These are phyloP conservation scores for Poeciliopsis gracilis DNA, from an alignment of 2,797 vertebrate species.

Conservation along the genomic window DNA sequence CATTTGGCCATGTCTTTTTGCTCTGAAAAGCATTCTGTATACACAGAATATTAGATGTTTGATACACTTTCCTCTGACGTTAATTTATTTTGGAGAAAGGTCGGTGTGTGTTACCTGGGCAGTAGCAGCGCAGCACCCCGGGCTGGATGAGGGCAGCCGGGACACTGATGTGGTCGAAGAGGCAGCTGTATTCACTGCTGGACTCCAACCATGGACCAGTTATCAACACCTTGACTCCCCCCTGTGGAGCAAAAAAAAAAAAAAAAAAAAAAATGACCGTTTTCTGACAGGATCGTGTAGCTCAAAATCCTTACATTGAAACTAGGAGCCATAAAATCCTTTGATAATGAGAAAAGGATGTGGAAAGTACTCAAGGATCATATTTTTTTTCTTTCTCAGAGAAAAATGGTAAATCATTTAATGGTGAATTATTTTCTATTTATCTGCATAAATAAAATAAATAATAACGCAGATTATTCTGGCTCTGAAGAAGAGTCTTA, in stretches of 20 bases:
- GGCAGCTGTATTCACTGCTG: conserved; percentile 96
- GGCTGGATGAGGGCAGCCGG: conserved; percentile 98
- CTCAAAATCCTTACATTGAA: not conserved
- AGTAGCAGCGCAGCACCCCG: conserved; percentile 98
- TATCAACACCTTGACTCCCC: conserved; percentile 98
- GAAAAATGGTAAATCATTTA: not conserved
- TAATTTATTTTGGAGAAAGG: not conserved
- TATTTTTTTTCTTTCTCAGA: no score
- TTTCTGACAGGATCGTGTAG: conserved; percentile 1
- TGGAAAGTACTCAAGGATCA: no score
- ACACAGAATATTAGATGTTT: not conserved
- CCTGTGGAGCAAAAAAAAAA: conserved; percentile 78
- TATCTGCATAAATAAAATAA: not conserved
- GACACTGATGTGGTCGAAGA: conserved; percentile 99
- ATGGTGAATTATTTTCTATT: not conserved
- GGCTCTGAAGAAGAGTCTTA: not conserved
- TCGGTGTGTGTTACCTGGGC: conserved; percentile 86
- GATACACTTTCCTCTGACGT: not conserved
- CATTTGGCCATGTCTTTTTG: not conserved
- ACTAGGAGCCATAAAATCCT: not conserved
- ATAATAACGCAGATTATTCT: not conserved
- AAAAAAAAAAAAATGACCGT: conserved; percentile 14
- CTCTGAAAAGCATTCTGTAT: not conserved
- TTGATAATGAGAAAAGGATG: not conserved
- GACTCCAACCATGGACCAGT: conserved; percentile 98